These are phyloP conservation scores for Folsomia manolachei DNA, from an alignment of 2,888 invertebrate genomes.

Conservation along the genomic window DNA sequence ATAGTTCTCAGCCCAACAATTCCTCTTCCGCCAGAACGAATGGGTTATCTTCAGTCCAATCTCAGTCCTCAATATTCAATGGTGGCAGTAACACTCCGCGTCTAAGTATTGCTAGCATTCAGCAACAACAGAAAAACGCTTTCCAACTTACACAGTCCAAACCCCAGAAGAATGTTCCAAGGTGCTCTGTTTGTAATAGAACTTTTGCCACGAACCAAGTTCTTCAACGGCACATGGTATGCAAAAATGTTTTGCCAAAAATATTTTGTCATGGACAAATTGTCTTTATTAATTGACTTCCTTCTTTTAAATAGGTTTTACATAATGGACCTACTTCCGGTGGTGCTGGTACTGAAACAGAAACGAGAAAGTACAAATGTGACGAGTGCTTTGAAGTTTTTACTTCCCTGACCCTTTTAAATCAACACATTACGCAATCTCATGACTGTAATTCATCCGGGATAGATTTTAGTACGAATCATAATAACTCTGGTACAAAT, in stretches of 20 bases:
- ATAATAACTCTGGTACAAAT: not conserved
- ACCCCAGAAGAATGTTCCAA: conserved; percentile 28
- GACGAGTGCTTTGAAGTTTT: not conserved
- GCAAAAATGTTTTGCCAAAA: not conserved
- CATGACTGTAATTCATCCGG: not conserved
- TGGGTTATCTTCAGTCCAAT: not conserved
- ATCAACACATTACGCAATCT: not conserved
- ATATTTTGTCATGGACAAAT: no score
- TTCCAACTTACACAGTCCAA: not conserved
- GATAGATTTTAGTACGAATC: no score
- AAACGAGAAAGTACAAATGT: not conserved
- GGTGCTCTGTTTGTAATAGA: conserved; percentile 31
- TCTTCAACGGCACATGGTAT: conserved; percentile 27
- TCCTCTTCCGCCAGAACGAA: not conserved
- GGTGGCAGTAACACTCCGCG: conserved; percentile 12
- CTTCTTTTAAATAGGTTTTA: not conserved
- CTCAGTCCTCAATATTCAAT: conserved; percentile 23
- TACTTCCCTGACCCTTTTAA: not conserved
- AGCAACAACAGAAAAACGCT: not conserved
- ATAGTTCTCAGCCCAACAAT: not conserved
- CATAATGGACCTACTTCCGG: not conserved
- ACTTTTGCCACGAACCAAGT: conserved; percentile 34
- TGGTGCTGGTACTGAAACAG: not conserved
- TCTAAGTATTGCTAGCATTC: not conserved
- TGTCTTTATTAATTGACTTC: conserved; percentile 6